Conservation (phyloP, 1,140 invertebrate species). For the Pachypsylla venusta region DNA sequence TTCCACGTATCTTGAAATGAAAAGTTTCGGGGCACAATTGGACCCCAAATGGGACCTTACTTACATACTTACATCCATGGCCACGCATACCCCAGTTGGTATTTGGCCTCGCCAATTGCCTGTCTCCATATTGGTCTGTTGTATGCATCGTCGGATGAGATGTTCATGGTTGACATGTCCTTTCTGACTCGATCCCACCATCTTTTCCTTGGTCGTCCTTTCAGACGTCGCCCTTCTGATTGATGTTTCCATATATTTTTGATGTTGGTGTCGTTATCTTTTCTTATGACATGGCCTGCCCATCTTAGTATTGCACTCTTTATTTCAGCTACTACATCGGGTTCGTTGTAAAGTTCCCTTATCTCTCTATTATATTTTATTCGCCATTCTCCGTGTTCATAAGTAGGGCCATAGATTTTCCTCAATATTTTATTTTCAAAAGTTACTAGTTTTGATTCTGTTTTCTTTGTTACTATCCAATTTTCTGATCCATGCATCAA, state of each 20-base stretch:
- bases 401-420: slow-evolving; percentile 13
- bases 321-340: slow-evolving; percentile 9
- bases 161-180: not conserved
- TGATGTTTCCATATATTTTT: slow-evolving; percentile 2
- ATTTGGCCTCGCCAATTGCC: not conserved
- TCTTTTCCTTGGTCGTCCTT: not conserved
- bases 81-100: slow-evolving; percentile 4
- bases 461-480: slow-evolving; percentile 14
- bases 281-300: slow-evolving; percentile 1
- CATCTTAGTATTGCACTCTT: not conserved
- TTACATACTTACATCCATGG: slow-evolving; percentile 1
- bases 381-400: slow-evolving; percentile 11
- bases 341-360: slow-evolving; percentile 10
- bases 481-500: slow-evolving; percentile 16
- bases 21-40: too few relatives aligned
- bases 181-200: slow-evolving; percentile 11
- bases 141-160: not conserved
- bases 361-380: slow-evolving; percentile 12
- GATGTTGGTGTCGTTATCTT: not conserved
- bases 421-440: slow-evolving; percentile 17
- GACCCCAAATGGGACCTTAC: too few relatives aligned
- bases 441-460: slow-evolving; percentile 7
- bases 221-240: not conserved
- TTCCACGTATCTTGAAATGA: too few relatives aligned
- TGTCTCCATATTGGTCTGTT: not conserved